phyloP scores from a whole-genome alignment of 2,888 invertebrate species.

The Acleris laterana region DNA sequence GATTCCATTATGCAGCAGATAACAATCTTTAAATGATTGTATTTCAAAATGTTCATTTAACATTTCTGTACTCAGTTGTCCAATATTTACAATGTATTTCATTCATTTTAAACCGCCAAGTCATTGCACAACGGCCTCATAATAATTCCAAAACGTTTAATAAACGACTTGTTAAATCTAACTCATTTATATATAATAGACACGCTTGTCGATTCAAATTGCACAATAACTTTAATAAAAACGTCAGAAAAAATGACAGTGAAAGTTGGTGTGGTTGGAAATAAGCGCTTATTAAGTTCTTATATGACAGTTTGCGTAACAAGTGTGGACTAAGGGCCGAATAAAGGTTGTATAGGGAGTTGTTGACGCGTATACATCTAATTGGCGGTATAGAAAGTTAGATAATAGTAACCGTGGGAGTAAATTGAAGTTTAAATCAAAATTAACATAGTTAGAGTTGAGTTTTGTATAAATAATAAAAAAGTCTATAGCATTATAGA shows the following conservation, averaged over 20 bases:
- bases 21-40: no score
- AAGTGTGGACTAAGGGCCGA: constrained; percentile 14
- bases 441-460: neutral
- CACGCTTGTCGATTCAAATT: constrained; percentile 31
- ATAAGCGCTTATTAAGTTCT: constrained; percentile 22
- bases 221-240: constrained; percentile 31
- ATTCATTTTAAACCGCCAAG: constrained; percentile 21
- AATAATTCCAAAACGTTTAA: constrained; percentile 1
- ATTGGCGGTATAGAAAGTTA: neutral
- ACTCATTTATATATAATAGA: constrained; percentile 28
- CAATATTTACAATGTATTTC: constrained; percentile 5
- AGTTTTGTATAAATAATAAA: no score
- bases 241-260: constrained; percentile 19
- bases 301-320: constrained; percentile 32
- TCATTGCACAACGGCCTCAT: constrained; percentile 6
- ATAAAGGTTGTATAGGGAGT: neutral
- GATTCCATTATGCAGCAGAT: no score
- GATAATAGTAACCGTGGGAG: no score
- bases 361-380: neutral
- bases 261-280: constrained; percentile 34
- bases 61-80: neutral
- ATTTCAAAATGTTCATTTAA: neutral
- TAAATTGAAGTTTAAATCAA: no score
- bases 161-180: constrained; percentile 11
- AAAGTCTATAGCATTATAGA: no score